These are phyloP conservation scores for Gryon sp. DNA, from an alignment of 1,140 invertebrate genomes.

Conservation along the genomic window DNA sequence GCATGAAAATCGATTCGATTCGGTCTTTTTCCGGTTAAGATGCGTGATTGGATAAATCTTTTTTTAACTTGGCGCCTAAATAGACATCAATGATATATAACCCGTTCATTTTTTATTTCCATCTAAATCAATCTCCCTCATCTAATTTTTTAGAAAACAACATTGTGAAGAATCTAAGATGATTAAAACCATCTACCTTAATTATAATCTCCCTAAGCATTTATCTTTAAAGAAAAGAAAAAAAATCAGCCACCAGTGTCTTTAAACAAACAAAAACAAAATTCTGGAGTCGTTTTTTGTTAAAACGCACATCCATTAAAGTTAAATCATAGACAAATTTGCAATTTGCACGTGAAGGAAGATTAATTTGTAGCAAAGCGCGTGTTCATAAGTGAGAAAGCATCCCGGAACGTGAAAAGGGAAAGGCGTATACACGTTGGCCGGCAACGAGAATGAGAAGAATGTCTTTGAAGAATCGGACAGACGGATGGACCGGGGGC, in stretches of 20 bases:
- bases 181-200: no score
- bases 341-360: slow-evolving; percentile 43
- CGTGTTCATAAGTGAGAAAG: slow-evolving; percentile 37
- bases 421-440: slow-evolving; percentile 20
- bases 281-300: no score
- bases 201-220: no score
- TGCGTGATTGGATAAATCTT: no score
- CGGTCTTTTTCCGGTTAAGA: slow-evolving; percentile 13
- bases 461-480: slow-evolving; percentile 67
- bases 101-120: no score
- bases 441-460: slow-evolving; percentile 45
- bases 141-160: no score
- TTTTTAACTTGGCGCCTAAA: slow-evolving; percentile 24
- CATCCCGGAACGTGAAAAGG: slow-evolving; percentile 23
- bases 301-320: slow-evolving; percentile 25
- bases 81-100: slow-evolving; percentile 29
- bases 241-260: neutral
- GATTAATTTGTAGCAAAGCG: slow-evolving; percentile 51
- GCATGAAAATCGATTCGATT: slow-evolving; percentile 15
- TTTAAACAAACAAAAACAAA: slow-evolving; percentile 19
- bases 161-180: no score
- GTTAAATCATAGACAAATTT: slow-evolving; percentile 40
- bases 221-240: no score
- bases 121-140: slow-evolving; percentile 9
- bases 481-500: slow-evolving; percentile 56